Evolutionary conservation across 2,113 vertebrate species (phyloP), one percentile per base, ranked within the genome.

Genomic region (Saguinus imperator): DNA sequence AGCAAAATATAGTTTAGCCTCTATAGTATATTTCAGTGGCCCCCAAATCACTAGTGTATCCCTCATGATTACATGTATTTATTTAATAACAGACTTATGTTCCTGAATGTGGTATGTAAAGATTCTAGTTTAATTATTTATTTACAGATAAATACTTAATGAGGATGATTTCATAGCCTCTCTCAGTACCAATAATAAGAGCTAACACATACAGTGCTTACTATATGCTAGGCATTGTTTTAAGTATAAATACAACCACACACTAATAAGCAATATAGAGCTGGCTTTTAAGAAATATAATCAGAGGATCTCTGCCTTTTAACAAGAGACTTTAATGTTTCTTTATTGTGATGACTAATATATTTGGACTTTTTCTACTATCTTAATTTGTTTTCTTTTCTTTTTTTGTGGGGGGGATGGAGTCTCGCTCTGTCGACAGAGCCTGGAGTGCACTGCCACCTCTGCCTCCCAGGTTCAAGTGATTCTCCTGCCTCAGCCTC

Each of bases 81-180:
- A 87, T 48, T 96, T 95, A 91, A 66, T 79, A 90, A 68, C 52
- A 90, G 75, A 92, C 81, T 82, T 95, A 21, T 87, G 6, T 94
- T 86, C 57, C 72, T 57, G 43, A 95, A 85, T 82, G 17, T 82
- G 32, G 17, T 87, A 73, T 87, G n/a, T 58, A 82, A 79, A 97
- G 58, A 73, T 93, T 72, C 72, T 57, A 58, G 29, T 85, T 95
- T 92, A 87, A 94, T 91, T 81, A 77, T 82, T 90, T 92, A 75
- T 89, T 88, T 94, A 61, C 29, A 95, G 84, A 87, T 77, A 70
- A 13, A 35, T 77, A 35, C 43, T 66, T 96, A 80, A 79, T 92
- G 57, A 84, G 52, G 55, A n/a, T 79, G 43, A 92, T 73, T 93
- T 96, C 91, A 89, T 10, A 82, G 32, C 23, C 32, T 97, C 25